phyloP scores from a whole-genome alignment of 2,888 invertebrate genomes.

The Erebia aethiops region DNA sequence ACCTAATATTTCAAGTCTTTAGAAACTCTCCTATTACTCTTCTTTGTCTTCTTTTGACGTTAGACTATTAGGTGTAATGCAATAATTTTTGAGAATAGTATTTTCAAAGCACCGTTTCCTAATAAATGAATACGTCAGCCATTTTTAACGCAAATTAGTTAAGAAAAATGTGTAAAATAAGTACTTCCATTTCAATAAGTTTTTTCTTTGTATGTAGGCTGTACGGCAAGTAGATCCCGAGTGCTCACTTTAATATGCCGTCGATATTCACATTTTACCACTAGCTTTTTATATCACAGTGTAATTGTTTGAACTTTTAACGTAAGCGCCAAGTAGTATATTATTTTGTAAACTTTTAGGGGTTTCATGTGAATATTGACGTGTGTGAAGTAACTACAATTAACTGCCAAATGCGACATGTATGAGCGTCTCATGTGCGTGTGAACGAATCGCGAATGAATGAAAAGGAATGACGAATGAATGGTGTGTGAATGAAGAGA shows the following conservation, averaged over 20 bases:
- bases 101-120: slow-evolving; percentile 67
- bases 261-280: slow-evolving; percentile 71
- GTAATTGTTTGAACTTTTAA: slow-evolving; percentile 43
- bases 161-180: slow-evolving; percentile 65
- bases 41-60: slow-evolving; percentile 72
- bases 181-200: slow-evolving; percentile 82
- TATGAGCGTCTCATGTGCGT: slow-evolving; percentile 46
- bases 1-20: slow-evolving; percentile 40
- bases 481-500: slow-evolving; percentile 41
- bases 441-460: slow-evolving; percentile 42
- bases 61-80: slow-evolving; percentile 62
- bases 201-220: slow-evolving; percentile 75
- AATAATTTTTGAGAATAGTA: slow-evolving; percentile 61
- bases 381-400: slow-evolving; percentile 64
- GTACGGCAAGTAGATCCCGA: slow-evolving; percentile 66
- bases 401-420: slow-evolving; percentile 78
- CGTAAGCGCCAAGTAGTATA: slow-evolving; percentile 34
- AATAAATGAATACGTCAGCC: slow-evolving; percentile 70
- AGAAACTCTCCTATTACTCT: slow-evolving; percentile 60
- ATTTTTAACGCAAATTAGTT: slow-evolving; percentile 78
- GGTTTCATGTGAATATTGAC: slow-evolving; percentile 75
- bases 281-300: slow-evolving; percentile 47
- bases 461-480: slow-evolving; percentile 39
- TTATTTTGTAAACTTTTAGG: slow-evolving; percentile 50
- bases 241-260: slow-evolving; percentile 61